A percentile compares a stretch with the other conserved stretches of the same genome.
Evolutionary conservation across 2,113 vertebrate species (phyloP).

Genomic region (Actenoides hombroni): DNA sequence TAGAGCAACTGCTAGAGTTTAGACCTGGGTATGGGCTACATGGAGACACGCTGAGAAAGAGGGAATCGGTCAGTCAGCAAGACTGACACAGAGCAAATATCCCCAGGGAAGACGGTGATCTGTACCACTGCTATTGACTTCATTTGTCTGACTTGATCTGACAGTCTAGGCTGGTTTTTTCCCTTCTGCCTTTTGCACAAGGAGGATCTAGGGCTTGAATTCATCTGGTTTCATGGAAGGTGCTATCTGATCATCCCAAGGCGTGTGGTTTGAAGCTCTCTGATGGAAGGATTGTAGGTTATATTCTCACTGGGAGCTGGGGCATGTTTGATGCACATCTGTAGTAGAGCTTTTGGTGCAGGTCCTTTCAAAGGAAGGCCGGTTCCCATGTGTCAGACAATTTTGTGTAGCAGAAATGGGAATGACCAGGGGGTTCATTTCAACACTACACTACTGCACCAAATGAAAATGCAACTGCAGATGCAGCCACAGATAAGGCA

Average conservation of each 20-base stretch:
- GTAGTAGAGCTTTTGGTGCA: not conserved
- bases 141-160: not conserved
- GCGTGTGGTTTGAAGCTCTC: not conserved
- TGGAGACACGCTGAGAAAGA: not conserved
- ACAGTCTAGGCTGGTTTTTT: not conserved
- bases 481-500: not conserved
- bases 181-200: constrained; percentile 13
- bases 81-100: constrained; percentile 2
- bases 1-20: not conserved
- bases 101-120: constrained; percentile 31
- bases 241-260: not conserved
- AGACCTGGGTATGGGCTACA: not conserved
- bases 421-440: not conserved
- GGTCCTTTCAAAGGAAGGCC: not conserved
- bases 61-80: constrained; percentile 25
- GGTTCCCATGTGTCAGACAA: not conserved
- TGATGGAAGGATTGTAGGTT: not conserved
- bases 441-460: not conserved
- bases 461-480: not conserved
- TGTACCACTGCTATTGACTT: not conserved
- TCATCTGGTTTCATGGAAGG: not conserved
- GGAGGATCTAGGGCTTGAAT: not conserved
- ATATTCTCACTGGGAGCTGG: not conserved
- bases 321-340: not conserved
- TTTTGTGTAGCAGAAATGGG: not conserved